Base-by-base conservation (phyloP, 2,888 invertebrate genomes). In the Aspidiotus rigidus region DNA sequence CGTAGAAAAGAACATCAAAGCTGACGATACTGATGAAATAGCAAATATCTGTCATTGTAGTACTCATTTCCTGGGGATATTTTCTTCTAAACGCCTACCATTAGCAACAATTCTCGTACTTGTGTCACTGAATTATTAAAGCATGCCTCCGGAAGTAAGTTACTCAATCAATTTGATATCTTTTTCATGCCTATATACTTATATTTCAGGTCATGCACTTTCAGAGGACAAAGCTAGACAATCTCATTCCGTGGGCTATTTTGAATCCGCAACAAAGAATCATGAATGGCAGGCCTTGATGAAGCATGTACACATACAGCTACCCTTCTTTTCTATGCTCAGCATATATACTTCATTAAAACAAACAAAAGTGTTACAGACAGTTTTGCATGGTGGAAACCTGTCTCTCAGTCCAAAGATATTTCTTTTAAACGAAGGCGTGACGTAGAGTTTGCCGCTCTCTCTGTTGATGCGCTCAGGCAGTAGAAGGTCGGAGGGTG, bases 271-370 rank as follows among this genome's bases (percentile, higher is more conserved):
- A 44, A 44, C 49, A 44, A 10, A 8, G 8, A 44, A 44, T 64
- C 64, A 8, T 64, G 64, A 39, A 64, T 64, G 17, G 55, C 64
- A 13, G 40, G 64, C 3, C 17, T 64, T 16, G 55, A 54, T 9
- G 56, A 55, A 56, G 54, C 41, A 41, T 55, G 64, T 44, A 49
- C 54, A 16, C 54, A 63, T 63, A 13, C 53, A 8, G 63, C 53
- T 0, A 53, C 63, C 11, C 9, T 55, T 39, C 40, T 56, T 15
- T 64, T 64, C 56, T 64, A 64, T 40, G 39, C 55, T 40, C 13
- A 64, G 15, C 55, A 15, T 64, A 55, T 42, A 9, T 56, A 11
- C 16, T 40, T 40, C 39, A 64, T 42, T n/a, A 56, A 64, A 64
- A 64, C 7, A 17, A 39, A 63, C n/a, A 11, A 39, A 53, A 17